Evolutionary conservation across 2,888 invertebrate species (phyloP).

Genomic region (Platynereis dumerilii): DNA sequence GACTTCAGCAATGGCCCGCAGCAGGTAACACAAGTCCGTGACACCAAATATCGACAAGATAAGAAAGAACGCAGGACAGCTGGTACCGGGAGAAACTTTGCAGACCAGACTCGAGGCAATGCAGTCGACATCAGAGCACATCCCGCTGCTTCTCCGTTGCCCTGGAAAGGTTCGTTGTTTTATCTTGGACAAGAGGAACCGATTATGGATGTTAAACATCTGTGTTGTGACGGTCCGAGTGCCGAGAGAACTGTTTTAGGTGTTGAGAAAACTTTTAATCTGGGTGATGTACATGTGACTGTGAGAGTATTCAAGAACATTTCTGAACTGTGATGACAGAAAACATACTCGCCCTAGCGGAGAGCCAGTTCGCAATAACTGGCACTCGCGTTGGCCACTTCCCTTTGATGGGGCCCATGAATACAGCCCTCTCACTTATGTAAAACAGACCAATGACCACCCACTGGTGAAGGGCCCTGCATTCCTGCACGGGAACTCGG

Average conservation of each 20-base stretch:
- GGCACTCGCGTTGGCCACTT: too few relatives aligned
- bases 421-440: too few relatives aligned
- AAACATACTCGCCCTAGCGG: too few relatives aligned
- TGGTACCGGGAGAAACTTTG: background rate
- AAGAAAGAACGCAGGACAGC: background rate
- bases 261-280: constrained; percentile 1
- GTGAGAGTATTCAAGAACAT: constrained; percentile 1
- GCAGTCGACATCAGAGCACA: too few relatives aligned
- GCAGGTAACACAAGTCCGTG: background rate
- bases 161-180: background rate
- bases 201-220: background rate
- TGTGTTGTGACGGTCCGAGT: background rate
- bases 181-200: background rate
- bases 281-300: constrained; percentile 4
- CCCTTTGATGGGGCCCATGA: too few relatives aligned
- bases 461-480: background rate
- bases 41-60: background rate
- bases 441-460: background rate
- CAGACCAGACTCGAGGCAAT: background rate
- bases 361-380: too few relatives aligned
- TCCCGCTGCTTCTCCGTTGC: background rate
- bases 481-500: constrained; percentile 1
- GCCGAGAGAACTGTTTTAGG: background rate
- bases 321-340: too few relatives aligned
- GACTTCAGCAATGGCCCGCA: background rate